Evolutionary conservation across 2,888 invertebrate species (phyloP), one percentile per base, ranked within the genome.

Genomic region (Ditula angustiorana): DNA sequence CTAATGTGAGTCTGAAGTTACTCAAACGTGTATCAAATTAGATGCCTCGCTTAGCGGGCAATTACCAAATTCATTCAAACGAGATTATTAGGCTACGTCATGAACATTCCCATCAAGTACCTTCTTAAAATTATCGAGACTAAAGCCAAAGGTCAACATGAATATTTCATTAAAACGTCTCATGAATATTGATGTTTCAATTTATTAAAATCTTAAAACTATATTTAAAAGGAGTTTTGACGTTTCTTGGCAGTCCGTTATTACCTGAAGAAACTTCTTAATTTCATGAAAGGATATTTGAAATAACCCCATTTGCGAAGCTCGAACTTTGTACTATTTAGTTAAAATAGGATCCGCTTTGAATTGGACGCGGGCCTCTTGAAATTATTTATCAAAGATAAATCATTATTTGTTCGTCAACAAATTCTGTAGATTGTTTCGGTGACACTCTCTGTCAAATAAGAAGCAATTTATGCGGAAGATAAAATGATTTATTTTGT

Each of bases 241-340:
- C 28, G 16, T 47, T 37, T 66, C 52, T 52, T 19, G 30, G 21
- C 19, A 69, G 70, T 70, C 68, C 58, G 66, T 70, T 70, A 71
- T 71, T 72, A 73, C 73, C 69, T 71, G 67, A 61, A 68, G 67
- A 68, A 74, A 73, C 67, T 75, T 73, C 63, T 68, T 66, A 69
- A 73, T 71, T 70, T 67, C 69, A 66, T 68, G 46, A 62, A 62
- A 67, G 68, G 65, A 71, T 69, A 66, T 71, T 69, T 69, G 59
- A 69, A 72, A 71, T 68, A 66, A 68, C 67, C 68, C 67, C 61
- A 65, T 70, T 62, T 63, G 63, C 66, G 57, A 63, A 68, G 23
- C 16, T 30, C 30, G n/a, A 41, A 61, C 30, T 44, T 44, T 44
- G 5, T 44, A 30, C 26, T 60, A 49, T 59, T 60, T 50, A 24